Evolutionary conservation across 2,888 invertebrate genomes (phyloP), one percentile per base, ranked within the genome.

Genomic region (Byasa hedistus): DNA sequence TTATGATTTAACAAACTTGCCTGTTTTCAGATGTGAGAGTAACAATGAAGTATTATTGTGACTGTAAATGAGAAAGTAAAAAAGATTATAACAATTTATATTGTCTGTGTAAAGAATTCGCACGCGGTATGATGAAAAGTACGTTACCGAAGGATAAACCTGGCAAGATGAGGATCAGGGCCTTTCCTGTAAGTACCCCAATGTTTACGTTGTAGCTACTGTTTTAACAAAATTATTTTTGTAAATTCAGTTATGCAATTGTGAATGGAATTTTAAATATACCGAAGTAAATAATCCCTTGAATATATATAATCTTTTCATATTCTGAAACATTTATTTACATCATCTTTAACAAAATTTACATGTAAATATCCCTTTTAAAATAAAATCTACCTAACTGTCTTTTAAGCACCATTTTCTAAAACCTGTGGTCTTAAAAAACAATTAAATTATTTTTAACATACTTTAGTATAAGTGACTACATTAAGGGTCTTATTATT

Each of bases 101-200:
- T 67, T 72, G 66, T 82, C 84, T 81, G 80, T 81, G 75, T 78
- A 77, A 79, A 73, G 76, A 73, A 78, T 75, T 72, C 59, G 75
- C 76, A 79, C 77, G 76, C 76, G 83, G 81, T 87, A 94, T 94
- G 93, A 94, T 95, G 94, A 95, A 95, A 91, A 94, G 94, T 86
- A 93, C 95, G 79, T 93, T 96, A 89, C 95, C 95, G 79, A 97
- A 97, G 91, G 97, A 97, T 92, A 97, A 97, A 93, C 95, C 91
- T 68, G 89, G 96, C 93, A 98, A 98, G 93, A 98, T 98, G 98
- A 95, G 99, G 85, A 99, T 99, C 85, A 94, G 98, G 89, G 98
- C 98, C 77, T 99, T 99, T 93, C 98, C 98, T 87, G 98, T 98
- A 93, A 98, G 97, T 94, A 72, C 60, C 71, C 22, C 15, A 55